phyloP scores from a whole-genome alignment of 2,888 invertebrate species.

The Iphiclides podalirius region DNA sequence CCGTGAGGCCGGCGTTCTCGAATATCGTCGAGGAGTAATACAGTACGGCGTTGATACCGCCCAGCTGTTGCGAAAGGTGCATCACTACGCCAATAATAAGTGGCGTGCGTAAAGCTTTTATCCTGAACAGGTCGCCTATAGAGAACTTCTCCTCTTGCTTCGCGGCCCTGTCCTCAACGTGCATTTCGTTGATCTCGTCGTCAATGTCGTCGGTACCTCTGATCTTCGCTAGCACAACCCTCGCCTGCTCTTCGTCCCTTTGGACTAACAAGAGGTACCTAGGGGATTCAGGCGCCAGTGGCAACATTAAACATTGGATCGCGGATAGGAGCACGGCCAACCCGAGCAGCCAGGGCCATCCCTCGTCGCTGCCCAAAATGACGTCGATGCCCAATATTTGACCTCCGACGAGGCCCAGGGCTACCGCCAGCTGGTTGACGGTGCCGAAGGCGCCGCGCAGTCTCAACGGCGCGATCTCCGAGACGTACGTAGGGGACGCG shows the following conservation, averaged over 20 bases:
- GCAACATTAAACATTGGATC: conserved; percentile 61
- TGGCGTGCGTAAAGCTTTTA: conserved; percentile 56
- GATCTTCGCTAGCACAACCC: conserved; percentile 53
- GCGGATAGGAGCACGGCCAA: conserved; percentile 63
- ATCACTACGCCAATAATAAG: conserved; percentile 72
- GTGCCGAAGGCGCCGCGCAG: conserved; percentile 73
- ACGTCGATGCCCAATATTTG: conserved; percentile 71
- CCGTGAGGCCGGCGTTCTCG: conserved; percentile 79
- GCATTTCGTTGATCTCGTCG: conserved; percentile 72
- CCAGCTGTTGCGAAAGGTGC: conserved; percentile 74
- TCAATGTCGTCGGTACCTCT: conserved; percentile 64
- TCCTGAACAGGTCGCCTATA: conserved; percentile 56
- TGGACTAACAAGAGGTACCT: conserved; percentile 62
- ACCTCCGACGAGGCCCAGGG: conserved; percentile 62
- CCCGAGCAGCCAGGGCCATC: conserved; percentile 73
- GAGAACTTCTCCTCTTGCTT: conserved; percentile 65
- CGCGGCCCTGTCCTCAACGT: conserved; percentile 66
- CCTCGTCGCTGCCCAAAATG: conserved; percentile 65
- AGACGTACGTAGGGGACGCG: conserved; percentile 74
- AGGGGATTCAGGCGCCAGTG: conserved; percentile 69
- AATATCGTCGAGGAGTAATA: conserved; percentile 86
- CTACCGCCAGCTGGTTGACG: conserved; percentile 73
- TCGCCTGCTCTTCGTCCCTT: conserved; percentile 62
- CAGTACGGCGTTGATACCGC: conserved; percentile 81
- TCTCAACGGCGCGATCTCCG: conserved; percentile 66